Percentiles rank a stretch among this genome's conserved stretches.
Evolutionary conservation across 2,113 vertebrate genomes (phyloP).

Genomic region (Nibea albiflora): DNA sequence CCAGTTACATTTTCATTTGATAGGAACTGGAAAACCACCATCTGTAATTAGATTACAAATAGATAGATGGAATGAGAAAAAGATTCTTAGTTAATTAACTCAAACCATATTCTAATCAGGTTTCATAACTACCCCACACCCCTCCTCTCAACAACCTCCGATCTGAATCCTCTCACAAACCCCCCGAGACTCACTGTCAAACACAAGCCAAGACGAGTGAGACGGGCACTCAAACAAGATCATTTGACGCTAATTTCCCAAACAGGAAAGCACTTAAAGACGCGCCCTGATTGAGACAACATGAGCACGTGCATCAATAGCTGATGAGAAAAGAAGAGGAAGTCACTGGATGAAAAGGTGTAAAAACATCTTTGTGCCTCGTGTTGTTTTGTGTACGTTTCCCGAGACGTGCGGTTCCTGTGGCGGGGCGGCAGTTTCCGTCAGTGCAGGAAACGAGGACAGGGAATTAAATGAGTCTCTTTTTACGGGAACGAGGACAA

Average conservation of each 20-base stretch:
- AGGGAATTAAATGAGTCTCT: constrained; percentile 60
- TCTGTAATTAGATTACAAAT: constrained; percentile 83
- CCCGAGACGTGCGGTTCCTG: constrained; percentile 46
- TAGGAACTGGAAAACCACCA: constrained; percentile 78
- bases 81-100: constrained; percentile 78
- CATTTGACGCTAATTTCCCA: constrained; percentile 80
- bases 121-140: constrained; percentile 49
- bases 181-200: constrained; percentile 65
- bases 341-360: constrained; percentile 31
- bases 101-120: constrained; percentile 84
- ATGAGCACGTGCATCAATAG: constrained; percentile 54
- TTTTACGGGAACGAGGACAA: constrained; percentile 51
- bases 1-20: constrained; percentile 77
- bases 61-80: constrained; percentile 66
- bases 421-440: constrained; percentile 49
- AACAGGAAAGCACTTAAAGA: constrained; percentile 81
- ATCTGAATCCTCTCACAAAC: constrained; percentile 72
- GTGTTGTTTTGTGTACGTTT: constrained; percentile 56
- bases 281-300: constrained; percentile 68
- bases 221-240: constrained; percentile 76
- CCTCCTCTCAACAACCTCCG: constrained; percentile 59
- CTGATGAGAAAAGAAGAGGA: constrained; percentile 49
- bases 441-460: constrained; percentile 65
- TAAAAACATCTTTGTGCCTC: constrained; percentile 17
- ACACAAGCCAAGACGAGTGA: constrained; percentile 57